Base-by-base conservation (phyloP, 2,888 invertebrate species). In the Ypsolopha scabrella region DNA sequence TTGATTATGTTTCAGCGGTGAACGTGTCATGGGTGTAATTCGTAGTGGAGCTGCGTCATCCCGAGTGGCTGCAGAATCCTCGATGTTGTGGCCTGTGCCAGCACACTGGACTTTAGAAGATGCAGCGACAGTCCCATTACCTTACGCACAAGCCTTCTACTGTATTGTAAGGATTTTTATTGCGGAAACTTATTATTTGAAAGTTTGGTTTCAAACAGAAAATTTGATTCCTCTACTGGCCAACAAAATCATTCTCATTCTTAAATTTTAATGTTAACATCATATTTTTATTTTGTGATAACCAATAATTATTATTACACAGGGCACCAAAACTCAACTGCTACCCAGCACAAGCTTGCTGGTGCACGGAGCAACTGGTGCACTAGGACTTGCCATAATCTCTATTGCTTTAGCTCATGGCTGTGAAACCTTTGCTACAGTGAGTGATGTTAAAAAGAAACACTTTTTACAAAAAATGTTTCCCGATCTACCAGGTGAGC, bases 71-170 rank as follows among this genome's bases (percentile, higher is more conserved):
- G 87, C 86, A 7, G 80, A 87, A 55, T 70, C 75, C 0, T 70
- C 83, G 37, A 68, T 89, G 52, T 56, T 75, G 45, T 94, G 93
- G 93, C 82, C 88, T 8, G 80, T 94, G 10, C 94, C 94, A 0
- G 81, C 88, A 1, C 65, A 80, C 24, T 94, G 93, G 93, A 86
- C 83, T 2, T 68, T 93, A 33, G 89, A 91, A 63, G 92, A 94
- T 54, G 94, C 92, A 6, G 92, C 92, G 9, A 92, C 93, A 0
- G 89, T 94, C 0, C 94, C 94, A 0, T 89, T 93, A 41, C 92
- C 93, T 0, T 94, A 93, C 61, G 78, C 76, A 10, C 87, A 90
- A 0, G 88, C 88, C 0, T 85, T 70, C 50, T 76, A 76, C 54
- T 68, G 70, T 43, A 59, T 75, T 24, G 76, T 78, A 54, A 66